phyloP scores from a whole-genome alignment of 2,797 vertebrate genomes.

The Alosa sapidissima region DNA sequence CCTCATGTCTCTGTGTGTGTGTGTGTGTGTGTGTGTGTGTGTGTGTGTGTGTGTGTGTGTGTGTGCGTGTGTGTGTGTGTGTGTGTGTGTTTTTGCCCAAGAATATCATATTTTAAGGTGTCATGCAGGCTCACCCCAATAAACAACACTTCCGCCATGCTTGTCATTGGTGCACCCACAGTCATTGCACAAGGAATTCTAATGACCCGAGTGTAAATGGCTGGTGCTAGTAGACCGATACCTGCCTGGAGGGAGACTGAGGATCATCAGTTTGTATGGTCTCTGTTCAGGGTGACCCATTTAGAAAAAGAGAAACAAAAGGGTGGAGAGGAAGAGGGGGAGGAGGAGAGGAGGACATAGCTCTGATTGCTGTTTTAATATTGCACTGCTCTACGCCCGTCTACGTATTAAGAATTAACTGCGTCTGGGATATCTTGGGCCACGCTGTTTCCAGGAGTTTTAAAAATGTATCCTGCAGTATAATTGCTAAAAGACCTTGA shows the following conservation, averaged over 20 bases:
- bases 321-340: background rate
- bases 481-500: conserved; percentile 26
- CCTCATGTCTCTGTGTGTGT: too few relatives aligned
- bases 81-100: background rate
- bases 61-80: too few relatives aligned
- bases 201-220: conserved; percentile 42
- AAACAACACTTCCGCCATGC: conserved; percentile 15
- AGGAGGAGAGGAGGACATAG: background rate
- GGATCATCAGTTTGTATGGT: conserved; percentile 39
- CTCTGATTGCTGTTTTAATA: conserved; percentile 27
- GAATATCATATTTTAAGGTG: conserved; percentile 20
- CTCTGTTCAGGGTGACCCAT: conserved; percentile 51
- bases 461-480: conserved; percentile 25
- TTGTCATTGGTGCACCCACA: conserved; percentile 13
- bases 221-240: conserved; percentile 39
- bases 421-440: conserved; percentile 22
- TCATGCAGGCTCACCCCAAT: conserved; percentile 26
- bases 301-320: conserved; percentile 31
- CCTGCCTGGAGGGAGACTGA: conserved; percentile 30
- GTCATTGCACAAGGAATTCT: conserved; percentile 18
- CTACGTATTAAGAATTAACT: conserved; percentile 10
- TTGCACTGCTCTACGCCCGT: conserved; percentile 8
- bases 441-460: conserved; percentile 7
- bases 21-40: too few relatives aligned
- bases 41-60: too few relatives aligned